These are phyloP conservation scores for Anastrepha ludens DNA, from an alignment of 1,140 invertebrate genomes.

Conservation along the genomic window DNA sequence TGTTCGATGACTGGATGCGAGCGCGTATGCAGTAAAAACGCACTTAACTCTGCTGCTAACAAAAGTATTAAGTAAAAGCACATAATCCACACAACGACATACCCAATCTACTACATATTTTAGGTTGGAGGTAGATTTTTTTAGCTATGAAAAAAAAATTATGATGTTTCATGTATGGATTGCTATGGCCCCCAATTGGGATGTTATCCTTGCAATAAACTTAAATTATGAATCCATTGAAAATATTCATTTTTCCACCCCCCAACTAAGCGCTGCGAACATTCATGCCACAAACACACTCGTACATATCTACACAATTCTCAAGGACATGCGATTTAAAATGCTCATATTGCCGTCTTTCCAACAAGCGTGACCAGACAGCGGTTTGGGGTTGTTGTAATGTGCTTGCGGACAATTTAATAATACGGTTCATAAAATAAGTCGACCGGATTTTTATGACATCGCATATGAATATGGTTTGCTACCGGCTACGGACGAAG, in stretches of 20 bases:
- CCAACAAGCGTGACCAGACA: background rate
- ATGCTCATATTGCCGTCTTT: background rate
- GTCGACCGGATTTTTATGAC: slow-evolving; percentile 54
- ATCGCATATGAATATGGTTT: slow-evolving; percentile 53
- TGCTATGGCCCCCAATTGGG: background rate
- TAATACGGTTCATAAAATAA: slow-evolving; percentile 59
- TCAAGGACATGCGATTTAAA: slow-evolving; percentile 37
- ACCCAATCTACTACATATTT: too few species aligned
- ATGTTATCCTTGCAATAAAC: slow-evolving; percentile 49
- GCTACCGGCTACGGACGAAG: background rate
- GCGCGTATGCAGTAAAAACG: slow-evolving; percentile 38
- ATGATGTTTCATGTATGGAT: background rate
- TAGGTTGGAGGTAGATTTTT: too few species aligned
- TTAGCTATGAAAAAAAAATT: background rate
- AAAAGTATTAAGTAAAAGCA: background rate
- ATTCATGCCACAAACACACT: background rate
- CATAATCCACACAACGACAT: background rate
- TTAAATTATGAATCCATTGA: slow-evolving; percentile 48
- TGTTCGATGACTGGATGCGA: slow-evolving; percentile 75
- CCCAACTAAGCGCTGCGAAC: background rate
- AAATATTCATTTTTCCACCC: background rate
- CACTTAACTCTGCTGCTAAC: background rate
- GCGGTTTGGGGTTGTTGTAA: slow-evolving; percentile 7
- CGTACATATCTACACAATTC: background rate
- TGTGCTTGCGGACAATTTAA: slow-evolving; percentile 57